These are phyloP conservation scores for Drosophila tristis DNA, from an alignment of 1,140 invertebrate genomes.

Conservation along the genomic window DNA sequence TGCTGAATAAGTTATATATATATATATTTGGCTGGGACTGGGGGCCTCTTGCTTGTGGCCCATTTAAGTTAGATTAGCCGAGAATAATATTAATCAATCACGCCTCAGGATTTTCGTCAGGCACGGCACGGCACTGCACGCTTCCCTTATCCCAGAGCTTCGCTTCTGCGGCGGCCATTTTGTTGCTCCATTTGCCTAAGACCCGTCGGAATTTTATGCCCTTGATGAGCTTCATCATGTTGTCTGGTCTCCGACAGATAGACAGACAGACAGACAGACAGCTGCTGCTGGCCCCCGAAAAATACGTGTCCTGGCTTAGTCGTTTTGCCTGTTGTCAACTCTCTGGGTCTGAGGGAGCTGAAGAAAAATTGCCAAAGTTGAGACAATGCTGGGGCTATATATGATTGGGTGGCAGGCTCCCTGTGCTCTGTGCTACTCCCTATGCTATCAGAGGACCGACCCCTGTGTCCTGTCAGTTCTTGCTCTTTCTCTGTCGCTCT, in stretches of 20 bases:
- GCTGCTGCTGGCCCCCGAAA: conserved; percentile 57
- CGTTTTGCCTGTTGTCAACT: conserved; percentile 65
- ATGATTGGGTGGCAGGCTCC: conserved; percentile 53
- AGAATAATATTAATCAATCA: conserved; percentile 83
- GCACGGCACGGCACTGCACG: conserved; percentile 1
- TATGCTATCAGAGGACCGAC: conserved; percentile 17
- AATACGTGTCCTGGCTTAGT: conserved; percentile 78
- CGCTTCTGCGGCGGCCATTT: conserved; percentile 55
- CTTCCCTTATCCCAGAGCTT: background rate
- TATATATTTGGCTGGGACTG: conserved; percentile 25
- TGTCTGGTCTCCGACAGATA: conserved; percentile 42
- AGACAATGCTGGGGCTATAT: conserved; percentile 20
- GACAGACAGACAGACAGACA: conserved; percentile 30
- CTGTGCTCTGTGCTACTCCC: background rate
- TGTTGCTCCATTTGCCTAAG: conserved; percentile 77
- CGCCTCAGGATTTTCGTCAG: conserved; percentile 72
- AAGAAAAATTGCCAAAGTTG: conserved; percentile 77
- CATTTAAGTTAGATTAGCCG: conserved; percentile 83
- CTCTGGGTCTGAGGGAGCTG: conserved; percentile 18
- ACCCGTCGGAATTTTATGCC: conserved; percentile 40
- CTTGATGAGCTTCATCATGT: conserved; percentile 78
- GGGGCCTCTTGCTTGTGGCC: conserved; percentile 47
- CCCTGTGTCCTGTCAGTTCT: conserved; percentile 64
- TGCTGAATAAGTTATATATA: conserved; percentile 78
- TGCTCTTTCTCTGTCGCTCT: conserved; percentile 40